Conservation (phyloP, 2,888 invertebrate species). For the Scaptomyza flava region DNA sequence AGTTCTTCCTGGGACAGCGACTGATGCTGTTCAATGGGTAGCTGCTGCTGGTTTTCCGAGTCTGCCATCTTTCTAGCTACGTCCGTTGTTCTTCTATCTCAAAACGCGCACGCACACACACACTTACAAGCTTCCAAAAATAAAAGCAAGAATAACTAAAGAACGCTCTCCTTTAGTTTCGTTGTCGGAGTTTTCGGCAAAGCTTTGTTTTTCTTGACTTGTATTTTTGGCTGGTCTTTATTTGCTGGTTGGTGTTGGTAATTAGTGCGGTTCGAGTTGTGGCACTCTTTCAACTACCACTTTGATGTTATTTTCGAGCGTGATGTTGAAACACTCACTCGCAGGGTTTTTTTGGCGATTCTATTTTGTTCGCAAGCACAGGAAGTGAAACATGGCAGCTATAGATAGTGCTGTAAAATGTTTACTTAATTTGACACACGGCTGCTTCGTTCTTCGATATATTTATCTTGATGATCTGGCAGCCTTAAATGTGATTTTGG, state of each 20-base stretch:
- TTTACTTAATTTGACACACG: conserved; percentile 34
- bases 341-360: conserved; percentile 85
- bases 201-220: conserved; percentile 56
- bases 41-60: conserved; percentile 88
- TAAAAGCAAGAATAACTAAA: conserved; percentile 64
- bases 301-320: conserved; percentile 85
- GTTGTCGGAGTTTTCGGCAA: conserved; percentile 37
- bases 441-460: conserved; percentile 35
- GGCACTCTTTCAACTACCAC: conserved; percentile 83
- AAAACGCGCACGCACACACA: conserved; percentile 52
- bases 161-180: conserved; percentile 41
- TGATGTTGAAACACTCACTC: conserved; percentile 87
- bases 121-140: conserved; percentile 55
- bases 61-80: conserved; percentile 90
- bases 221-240: conserved; percentile 55
- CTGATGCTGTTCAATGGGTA: conserved; percentile 85
- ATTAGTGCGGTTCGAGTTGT: conserved; percentile 66
- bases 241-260: conserved; percentile 55
- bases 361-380: conserved; percentile 81
- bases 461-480: conserved; percentile 2
- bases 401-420: conserved; percentile 57
- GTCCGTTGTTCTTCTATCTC: conserved; percentile 48
- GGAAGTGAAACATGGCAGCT: conserved; percentile 78
- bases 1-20: conserved; percentile 82
- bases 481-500: neutral